Percentiles rank a stretch among this genome's conserved stretches.
Evolutionary conservation across 37 sponge, comb jelly and placozoan species (phyloP).

Genomic region (Diacarnus erythraeanus): DNA sequence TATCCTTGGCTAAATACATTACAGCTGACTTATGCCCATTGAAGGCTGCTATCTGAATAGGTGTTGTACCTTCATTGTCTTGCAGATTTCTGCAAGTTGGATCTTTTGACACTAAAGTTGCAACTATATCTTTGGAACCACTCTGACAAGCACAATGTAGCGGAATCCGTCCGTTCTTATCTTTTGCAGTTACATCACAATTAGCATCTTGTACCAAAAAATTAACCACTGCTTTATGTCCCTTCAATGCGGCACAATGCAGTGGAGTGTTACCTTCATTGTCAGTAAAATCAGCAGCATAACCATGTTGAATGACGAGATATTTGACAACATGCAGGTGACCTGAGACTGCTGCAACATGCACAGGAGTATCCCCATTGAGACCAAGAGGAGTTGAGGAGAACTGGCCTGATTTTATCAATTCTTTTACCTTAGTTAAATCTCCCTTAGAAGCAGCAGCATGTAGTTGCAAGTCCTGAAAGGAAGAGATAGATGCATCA

Average conservation of each 20-base stretch:
- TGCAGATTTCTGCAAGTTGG: background rate
- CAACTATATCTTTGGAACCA: constrained; percentile 1
- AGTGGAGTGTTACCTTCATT: constrained; percentile 38
- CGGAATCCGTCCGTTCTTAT: constrained; percentile 36
- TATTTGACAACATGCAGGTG: constrained; percentile 45
- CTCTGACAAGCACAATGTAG: constrained; percentile 40
- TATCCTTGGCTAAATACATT: constrained; percentile 6
- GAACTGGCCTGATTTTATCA: background rate
- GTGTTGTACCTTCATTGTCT: constrained; percentile 55
- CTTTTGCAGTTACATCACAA: background rate
- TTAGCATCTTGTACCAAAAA: constrained; percentile 8
- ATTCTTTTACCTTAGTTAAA: constrained; percentile 10
- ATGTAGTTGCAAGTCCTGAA: constrained; percentile 4
- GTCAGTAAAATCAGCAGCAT: constrained; percentile 19
- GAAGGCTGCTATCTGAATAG: constrained; percentile 41
- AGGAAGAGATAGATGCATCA: background rate
- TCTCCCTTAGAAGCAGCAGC: constrained; percentile 37
- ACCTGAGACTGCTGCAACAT: constrained; percentile 23
- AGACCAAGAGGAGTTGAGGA: background rate
- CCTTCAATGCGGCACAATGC: constrained; percentile 43
- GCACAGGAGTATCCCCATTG: constrained; percentile 31
- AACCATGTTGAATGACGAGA: constrained; percentile 13
- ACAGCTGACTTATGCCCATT: constrained; percentile 22
- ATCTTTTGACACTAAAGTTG: background rate
- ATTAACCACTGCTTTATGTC: constrained; percentile 14